Evolutionary conservation across 2,797 vertebrate species (phyloP).

Genomic region (Tenualosa thibaudeaui): DNA sequence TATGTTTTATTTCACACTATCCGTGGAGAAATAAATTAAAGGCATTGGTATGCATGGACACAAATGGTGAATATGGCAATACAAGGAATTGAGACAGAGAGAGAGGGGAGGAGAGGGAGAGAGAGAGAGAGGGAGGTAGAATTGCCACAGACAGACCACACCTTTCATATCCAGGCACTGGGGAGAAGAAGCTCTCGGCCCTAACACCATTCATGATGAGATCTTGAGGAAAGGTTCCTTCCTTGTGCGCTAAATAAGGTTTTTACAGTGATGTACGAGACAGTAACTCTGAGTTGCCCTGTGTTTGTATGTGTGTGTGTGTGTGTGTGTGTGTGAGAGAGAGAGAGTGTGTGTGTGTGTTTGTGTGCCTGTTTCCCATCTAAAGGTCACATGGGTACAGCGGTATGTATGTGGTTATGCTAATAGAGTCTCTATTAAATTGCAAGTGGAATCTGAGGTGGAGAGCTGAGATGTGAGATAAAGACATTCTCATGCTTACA

Average conservation of each 20-base stretch:
- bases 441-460: neutral
- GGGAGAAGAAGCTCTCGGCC: too few species aligned
- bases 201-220: too few species aligned
- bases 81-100: neutral
- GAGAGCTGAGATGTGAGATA: neutral
- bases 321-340: too few species aligned
- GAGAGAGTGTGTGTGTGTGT: neutral
- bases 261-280: too few species aligned
- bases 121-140: neutral
- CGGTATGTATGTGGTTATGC: neutral
- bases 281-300: neutral
- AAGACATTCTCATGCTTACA: neutral
- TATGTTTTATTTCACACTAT: too few species aligned
- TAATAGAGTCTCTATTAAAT: slow-evolving; percentile 5
- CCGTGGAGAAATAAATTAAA: too few species aligned
- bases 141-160: neutral
- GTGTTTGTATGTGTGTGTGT: neutral
- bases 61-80: neutral
- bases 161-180: too few species aligned
- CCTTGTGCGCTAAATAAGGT: too few species aligned
- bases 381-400: slow-evolving; percentile 9
- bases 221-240: too few species aligned
- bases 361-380: neutral
- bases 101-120: neutral
- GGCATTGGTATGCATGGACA: neutral